A percentile compares a stretch with the other conserved stretches of the same genome.
These are phyloP conservation scores for Tragopan temminckii DNA, from an alignment of 2,797 vertebrate species.

Conservation along the genomic window DNA sequence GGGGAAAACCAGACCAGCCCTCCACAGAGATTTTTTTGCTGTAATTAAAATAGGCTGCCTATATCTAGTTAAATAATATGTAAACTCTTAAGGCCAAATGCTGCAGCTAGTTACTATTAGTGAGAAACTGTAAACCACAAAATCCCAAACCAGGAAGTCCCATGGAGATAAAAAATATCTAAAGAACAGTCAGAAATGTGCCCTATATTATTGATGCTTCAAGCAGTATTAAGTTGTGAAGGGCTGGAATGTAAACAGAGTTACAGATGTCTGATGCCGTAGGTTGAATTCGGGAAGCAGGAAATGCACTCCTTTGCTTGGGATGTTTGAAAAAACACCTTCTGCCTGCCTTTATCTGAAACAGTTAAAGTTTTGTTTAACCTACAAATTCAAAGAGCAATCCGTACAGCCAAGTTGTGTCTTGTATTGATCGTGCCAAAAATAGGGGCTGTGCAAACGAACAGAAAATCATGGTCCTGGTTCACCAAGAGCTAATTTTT, in stretches of 20 bases:
- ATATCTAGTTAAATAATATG: slow-evolving; percentile 64
- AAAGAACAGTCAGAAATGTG: slow-evolving; percentile 68
- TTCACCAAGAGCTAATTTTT: background rate
- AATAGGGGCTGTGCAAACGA: slow-evolving; percentile 6
- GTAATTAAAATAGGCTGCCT: slow-evolving; percentile 69
- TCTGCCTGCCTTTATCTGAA: slow-evolving; percentile 62
- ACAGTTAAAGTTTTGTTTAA: slow-evolving; percentile 68
- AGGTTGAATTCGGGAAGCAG: slow-evolving; percentile 66
- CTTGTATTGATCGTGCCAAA: slow-evolving; percentile 23
- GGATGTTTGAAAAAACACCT: slow-evolving; percentile 72
- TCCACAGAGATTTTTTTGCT: slow-evolving; percentile 47
- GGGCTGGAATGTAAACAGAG: slow-evolving; percentile 71
- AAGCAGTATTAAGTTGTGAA: slow-evolving; percentile 66
- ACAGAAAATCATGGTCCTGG: rapidly evolving
- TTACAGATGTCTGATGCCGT: slow-evolving; percentile 71
- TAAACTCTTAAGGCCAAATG: slow-evolving; percentile 71
- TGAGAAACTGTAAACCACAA: slow-evolving; percentile 69
- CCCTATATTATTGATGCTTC: slow-evolving; percentile 73
- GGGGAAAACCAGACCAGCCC: slow-evolving; percentile 44
- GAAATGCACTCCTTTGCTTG: slow-evolving; percentile 65
- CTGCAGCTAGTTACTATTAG: slow-evolving; percentile 69
- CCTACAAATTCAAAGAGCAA: background rate
- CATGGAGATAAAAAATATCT: slow-evolving; percentile 75
- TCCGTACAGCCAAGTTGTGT: background rate
- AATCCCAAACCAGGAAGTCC: slow-evolving; percentile 72